Percentiles rank a stretch among this genome's conserved stretches.
phyloP scores from a whole-genome alignment of 2,888 invertebrate genomes.

The Coelopa pilipes region DNA sequence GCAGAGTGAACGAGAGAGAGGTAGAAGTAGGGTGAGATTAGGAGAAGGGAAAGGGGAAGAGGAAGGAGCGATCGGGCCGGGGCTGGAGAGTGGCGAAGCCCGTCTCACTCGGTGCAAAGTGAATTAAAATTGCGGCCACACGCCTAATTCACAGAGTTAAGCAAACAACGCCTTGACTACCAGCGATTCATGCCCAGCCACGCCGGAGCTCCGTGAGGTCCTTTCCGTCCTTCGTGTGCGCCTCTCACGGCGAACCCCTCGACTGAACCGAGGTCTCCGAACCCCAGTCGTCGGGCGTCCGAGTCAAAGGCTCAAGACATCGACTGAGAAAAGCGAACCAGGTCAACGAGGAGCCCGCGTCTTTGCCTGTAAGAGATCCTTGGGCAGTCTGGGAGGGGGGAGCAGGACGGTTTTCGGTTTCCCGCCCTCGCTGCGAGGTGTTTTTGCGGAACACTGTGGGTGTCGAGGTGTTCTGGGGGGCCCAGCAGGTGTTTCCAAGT shows the following conservation, averaged over 20 bases:
- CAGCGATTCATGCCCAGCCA: background rate
- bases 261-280: too few relatives aligned
- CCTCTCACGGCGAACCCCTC: too few relatives aligned
- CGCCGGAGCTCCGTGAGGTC: background rate
- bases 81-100: background rate
- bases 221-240: too few relatives aligned
- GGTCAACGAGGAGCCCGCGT: too few relatives aligned
- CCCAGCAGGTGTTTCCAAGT: slow-evolving; percentile 8
- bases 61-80: background rate
- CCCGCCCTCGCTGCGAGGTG: too few relatives aligned
- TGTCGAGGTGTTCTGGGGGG: background rate
- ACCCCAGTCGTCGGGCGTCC: too few relatives aligned
- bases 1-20: background rate
- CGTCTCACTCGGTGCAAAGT: slow-evolving; percentile 4
- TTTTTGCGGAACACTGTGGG: too few relatives aligned
- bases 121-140: slow-evolving; percentile 7
- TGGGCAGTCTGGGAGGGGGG: too few relatives aligned
- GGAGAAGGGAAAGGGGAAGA: background rate
- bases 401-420: too few relatives aligned
- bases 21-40: background rate
- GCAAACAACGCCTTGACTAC: slow-evolving; percentile 3
- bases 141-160: slow-evolving; percentile 9
- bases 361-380: too few relatives aligned
- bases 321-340: too few relatives aligned
- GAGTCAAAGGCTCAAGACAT: too few relatives aligned